Evolutionary conservation across 2,888 invertebrate species (phyloP), one percentile per base, ranked within the genome.

Genomic region (Sarcophaga caerulescens): DNA sequence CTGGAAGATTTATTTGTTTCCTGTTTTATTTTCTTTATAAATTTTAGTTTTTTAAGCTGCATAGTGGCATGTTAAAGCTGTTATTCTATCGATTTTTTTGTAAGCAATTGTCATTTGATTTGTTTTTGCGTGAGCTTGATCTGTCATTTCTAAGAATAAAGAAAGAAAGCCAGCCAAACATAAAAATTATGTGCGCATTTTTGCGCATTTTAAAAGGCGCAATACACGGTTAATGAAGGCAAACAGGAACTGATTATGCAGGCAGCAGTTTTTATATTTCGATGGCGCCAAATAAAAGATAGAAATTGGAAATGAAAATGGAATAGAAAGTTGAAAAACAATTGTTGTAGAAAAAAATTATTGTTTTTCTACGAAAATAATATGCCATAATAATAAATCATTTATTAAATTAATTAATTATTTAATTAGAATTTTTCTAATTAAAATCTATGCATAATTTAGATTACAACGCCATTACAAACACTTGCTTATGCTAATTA

Each of bases 201-300:
- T 62, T 69, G 10, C 10, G 35, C 1, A 35, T 8, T 35, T 35
- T 0, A 35, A 35, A 35, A 25, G 66, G n/a, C 60, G 66, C 63
- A 74, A 21, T 60, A 66, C 14, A 63, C 35, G 73, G n/a, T 44
- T 19, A 70, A 59, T 80, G 85, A 85, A 85, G 85, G 85, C 23
- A 60, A 85, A 83, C 85, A 85, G 85, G 85, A 85, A 85, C 82
- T 85, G 63, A 68, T 85, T 79, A 60, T 85, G 35, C 35, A 35
- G 35, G 35, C 35, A 52, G 65, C 69, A 74, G 25, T 25, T 35
- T 25, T 65, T 35, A n/a, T 23, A 35, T 14, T 14, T 3, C 25
- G 8, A 35, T 35, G 35, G 52, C 52, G 12, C 52, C 17, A 17
- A 14, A 14, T 14, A 14, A 17, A 52, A 14, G 52, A 17, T 17